These are phyloP conservation scores for Microplitis demolitor DNA, from an alignment of 1,140 invertebrate species.

Conservation along the genomic window DNA sequence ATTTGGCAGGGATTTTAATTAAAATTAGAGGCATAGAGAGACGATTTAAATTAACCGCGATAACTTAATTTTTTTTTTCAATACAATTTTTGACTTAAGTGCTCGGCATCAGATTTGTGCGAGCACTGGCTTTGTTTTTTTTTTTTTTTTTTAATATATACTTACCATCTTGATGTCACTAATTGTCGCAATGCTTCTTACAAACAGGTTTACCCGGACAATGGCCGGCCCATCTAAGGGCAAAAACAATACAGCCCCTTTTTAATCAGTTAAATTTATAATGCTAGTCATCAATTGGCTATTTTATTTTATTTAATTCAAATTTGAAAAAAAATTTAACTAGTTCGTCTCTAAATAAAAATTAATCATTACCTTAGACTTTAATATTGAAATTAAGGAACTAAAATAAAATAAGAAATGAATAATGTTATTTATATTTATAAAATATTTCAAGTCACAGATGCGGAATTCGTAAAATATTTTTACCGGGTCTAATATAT, in stretches of 20 bases:
- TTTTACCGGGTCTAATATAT: background rate
- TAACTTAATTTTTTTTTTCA: background rate
- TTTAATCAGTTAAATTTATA: slow-evolving; percentile 50
- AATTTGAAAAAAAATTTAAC: too few species aligned
- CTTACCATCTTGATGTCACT: slow-evolving; percentile 99
- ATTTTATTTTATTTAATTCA: too few species aligned
- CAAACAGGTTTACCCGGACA: slow-evolving; percentile 95
- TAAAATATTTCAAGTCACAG: too few species aligned
- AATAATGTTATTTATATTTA: too few species aligned
- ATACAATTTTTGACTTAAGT: slow-evolving; percentile 1
- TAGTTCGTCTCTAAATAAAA: background rate
- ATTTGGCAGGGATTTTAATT: slow-evolving; percentile 10
- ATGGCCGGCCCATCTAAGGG: slow-evolving; percentile 88
- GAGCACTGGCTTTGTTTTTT: background rate
- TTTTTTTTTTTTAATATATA: slow-evolving; percentile 47
- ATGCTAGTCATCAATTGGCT: background rate
- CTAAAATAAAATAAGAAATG: background rate
- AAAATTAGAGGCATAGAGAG: background rate
- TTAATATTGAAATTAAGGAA: background rate
- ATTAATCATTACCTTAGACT: background rate
- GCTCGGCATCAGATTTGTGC: background rate
- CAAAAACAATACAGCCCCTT: slow-evolving; percentile 60
- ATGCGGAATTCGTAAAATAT: background rate
- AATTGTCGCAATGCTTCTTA: slow-evolving; percentile 95
- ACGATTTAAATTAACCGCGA: background rate